phyloP scores from a whole-genome alignment of 2,113 vertebrate species.

The Scolopax mira region DNA sequence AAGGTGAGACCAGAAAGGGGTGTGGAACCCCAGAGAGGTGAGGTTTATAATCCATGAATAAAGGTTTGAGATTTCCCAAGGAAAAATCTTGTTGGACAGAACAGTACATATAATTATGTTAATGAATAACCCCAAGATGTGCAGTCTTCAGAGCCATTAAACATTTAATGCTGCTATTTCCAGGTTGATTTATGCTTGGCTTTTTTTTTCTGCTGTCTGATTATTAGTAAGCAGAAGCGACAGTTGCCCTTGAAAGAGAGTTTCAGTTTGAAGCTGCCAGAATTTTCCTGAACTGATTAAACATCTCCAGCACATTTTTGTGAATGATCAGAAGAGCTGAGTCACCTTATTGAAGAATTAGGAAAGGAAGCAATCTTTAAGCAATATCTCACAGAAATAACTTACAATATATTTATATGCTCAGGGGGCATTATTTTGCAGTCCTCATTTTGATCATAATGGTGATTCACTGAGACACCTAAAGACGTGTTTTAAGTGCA shows the following conservation, averaged over 20 bases:
- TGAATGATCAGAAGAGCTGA: slow-evolving; percentile 37
- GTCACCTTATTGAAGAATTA: slow-evolving; percentile 39
- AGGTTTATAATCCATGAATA: background rate
- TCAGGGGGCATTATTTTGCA: background rate
- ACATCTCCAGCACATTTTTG: slow-evolving; percentile 6
- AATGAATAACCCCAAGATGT: slow-evolving; percentile 51
- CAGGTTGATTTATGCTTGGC: slow-evolving; percentile 37
- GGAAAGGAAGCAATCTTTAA: background rate
- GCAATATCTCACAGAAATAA: background rate
- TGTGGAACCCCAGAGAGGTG: accelerated
- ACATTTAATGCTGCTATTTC: slow-evolving; percentile 66
- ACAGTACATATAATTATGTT: slow-evolving; percentile 28
- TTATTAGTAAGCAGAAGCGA: slow-evolving; percentile 56
- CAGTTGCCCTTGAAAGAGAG: slow-evolving; percentile 6
- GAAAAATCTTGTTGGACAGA: slow-evolving; percentile 22
- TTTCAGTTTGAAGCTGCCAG: slow-evolving; percentile 41
- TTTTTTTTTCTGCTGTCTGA: background rate
- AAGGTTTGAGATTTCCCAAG: background rate
- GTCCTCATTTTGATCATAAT: background rate
- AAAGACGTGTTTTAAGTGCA: background rate
- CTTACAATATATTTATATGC: background rate
- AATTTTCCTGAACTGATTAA: slow-evolving; percentile 49
- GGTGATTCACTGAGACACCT: background rate
- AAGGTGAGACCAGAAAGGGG: background rate
- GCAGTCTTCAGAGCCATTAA: slow-evolving; percentile 51